Conservation (phyloP, 2,113 vertebrate genomes). For the Eonycteris spelaea region DNA sequence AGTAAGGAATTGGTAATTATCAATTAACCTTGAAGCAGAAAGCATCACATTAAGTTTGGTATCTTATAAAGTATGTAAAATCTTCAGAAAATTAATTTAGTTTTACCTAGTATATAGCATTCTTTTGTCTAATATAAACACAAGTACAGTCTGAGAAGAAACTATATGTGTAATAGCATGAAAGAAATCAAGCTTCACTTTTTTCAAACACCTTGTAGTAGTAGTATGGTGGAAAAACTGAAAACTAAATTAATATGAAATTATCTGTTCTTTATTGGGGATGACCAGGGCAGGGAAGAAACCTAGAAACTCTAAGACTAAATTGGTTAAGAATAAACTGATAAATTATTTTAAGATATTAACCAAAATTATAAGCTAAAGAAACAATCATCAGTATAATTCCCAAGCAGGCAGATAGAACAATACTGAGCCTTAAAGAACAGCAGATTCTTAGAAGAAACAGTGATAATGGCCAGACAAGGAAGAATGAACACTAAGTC, state of each 20-base stretch:
- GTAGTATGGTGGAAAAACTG: background rate
- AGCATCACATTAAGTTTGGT: background rate
- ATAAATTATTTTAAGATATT: conserved; percentile 40
- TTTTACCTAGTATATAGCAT: background rate
- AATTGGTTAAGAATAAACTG: background rate
- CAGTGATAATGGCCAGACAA: background rate
- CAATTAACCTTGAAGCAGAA: conserved; percentile 25
- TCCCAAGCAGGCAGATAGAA: background rate
- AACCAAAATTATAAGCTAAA: conserved; percentile 31
- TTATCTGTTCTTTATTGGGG: background rate
- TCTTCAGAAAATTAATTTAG: conserved; percentile 16
- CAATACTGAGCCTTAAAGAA: background rate
- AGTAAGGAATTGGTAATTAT: background rate
- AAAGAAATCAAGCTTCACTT: conserved; percentile 27
- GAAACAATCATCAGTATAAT: background rate
- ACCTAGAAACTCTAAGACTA: background rate
- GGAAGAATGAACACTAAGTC: background rate
- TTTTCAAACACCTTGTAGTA: background rate
- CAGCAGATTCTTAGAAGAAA: background rate
- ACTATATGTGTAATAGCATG: background rate
- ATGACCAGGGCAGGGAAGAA: background rate
- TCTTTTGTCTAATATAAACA: conserved; percentile 7
- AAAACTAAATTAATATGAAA: background rate
- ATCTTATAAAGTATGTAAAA: conserved; percentile 1
- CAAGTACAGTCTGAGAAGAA: background rate